A percentile compares a stretch with the other conserved stretches of the same genome.
Conservation (phyloP, 2,797 vertebrate species). For the Chelidonichthys spinosus region DNA sequence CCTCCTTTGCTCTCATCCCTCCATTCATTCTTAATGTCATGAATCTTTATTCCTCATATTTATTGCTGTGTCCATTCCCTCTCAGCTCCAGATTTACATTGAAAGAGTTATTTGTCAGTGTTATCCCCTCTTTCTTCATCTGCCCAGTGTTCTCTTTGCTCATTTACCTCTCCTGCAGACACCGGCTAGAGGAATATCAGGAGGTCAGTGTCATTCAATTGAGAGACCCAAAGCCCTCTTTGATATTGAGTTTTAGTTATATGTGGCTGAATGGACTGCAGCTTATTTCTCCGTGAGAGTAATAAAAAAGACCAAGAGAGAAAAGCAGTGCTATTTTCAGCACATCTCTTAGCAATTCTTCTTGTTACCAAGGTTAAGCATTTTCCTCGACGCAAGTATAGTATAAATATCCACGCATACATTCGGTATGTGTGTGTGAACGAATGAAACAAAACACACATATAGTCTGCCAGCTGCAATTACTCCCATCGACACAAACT, state of each 20-base stretch:
- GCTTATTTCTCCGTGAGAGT: conserved; percentile 20
- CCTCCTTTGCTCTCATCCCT: conserved; percentile 25
- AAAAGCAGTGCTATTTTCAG: conserved; percentile 22
- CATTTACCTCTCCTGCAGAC: conserved; percentile 21
- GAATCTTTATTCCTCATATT: conserved; percentile 30
- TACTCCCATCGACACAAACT: conserved; percentile 34
- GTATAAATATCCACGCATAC: neutral
- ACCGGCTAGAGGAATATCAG: conserved; percentile 25
- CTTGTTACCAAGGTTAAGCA: conserved; percentile 31
- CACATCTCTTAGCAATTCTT: conserved; percentile 11
- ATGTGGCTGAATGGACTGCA: conserved; percentile 10
- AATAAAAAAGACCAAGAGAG: conserved; percentile 1
- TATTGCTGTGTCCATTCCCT: conserved; percentile 49
- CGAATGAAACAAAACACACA: conserved; percentile 26
- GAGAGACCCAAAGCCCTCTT: conserved; percentile 13
- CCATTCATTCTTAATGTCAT: conserved; percentile 27
- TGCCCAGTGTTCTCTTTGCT: conserved; percentile 7
- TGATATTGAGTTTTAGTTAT: conserved; percentile 39
- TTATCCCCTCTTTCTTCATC: neutral
- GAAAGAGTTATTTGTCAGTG: conserved; percentile 16
- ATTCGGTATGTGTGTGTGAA: neutral
- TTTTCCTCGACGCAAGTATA: conserved; percentile 29
- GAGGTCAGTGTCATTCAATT: conserved; percentile 41
- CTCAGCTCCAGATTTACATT: conserved; percentile 32
- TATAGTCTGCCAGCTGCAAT: conserved; percentile 22